Evolutionary conservation across 2,888 invertebrate species (phyloP).

Genomic region (Antheraea yamamai): DNA sequence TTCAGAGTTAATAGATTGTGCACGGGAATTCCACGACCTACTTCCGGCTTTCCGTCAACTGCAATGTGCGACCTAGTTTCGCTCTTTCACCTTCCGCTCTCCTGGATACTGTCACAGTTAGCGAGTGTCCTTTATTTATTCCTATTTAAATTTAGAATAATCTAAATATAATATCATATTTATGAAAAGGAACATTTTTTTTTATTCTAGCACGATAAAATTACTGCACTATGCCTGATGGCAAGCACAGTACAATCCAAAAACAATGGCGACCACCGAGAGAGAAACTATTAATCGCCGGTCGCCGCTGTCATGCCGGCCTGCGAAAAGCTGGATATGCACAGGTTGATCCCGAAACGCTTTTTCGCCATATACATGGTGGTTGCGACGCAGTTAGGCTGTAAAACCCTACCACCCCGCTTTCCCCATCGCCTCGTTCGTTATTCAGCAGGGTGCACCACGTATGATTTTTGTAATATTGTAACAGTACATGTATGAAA

Average conservation of each 20-base stretch:
- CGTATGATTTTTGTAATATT: neutral
- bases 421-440: no score
- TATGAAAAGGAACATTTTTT: neutral
- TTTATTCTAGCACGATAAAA: neutral
- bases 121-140: neutral
- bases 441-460: no score
- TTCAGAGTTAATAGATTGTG: neutral
- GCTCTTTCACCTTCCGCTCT: neutral
- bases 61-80: conserved; percentile 3
- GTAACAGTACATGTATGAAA: neutral
- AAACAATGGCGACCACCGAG: no score
- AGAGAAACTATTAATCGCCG: no score
- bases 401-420: no score
- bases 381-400: no score
- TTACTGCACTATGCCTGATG: no score
- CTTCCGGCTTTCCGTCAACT: neutral
- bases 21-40: conserved; percentile 2
- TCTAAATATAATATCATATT: neutral
- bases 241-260: no score
- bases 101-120: neutral
- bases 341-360: no score
- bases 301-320: no score
- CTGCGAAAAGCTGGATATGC: no score
- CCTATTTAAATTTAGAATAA: neutral
- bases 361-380: no score